Conservation (phyloP, 2,797 vertebrate species). For the Platyrinchus mystaceus region DNA sequence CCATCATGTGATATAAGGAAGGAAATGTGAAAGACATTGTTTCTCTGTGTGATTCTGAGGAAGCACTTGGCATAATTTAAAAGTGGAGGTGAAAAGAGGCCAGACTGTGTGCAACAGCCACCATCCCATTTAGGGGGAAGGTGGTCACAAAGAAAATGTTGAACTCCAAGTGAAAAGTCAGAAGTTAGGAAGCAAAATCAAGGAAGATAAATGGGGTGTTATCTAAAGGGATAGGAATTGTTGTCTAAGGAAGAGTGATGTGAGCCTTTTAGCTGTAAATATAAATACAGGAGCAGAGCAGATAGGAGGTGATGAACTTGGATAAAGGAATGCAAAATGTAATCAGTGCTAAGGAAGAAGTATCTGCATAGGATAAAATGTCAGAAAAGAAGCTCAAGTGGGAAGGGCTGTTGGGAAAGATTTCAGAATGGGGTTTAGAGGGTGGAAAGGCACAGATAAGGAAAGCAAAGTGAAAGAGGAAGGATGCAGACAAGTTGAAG, state of each 20-base stretch:
- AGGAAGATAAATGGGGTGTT: constrained; percentile 11
- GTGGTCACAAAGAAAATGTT: not conserved
- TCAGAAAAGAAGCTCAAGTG: not conserved
- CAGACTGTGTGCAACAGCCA: not conserved
- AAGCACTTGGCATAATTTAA: not conserved
- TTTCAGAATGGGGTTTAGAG: not conserved
- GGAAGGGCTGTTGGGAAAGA: not conserved
- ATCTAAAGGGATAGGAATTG: not conserved
- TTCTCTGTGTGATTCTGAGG: not conserved
- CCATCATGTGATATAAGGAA: not conserved
- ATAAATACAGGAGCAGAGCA: constrained; percentile 38
- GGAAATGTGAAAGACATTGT: not conserved
- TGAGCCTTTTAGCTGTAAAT: constrained; percentile 32
- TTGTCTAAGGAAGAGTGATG: constrained; percentile 39
- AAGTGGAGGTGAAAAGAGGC: not conserved
- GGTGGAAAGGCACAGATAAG: not conserved
- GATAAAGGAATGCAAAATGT: constrained; percentile 31
- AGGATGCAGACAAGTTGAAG: not conserved
- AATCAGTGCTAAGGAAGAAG: not conserved
- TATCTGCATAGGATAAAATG: not conserved
- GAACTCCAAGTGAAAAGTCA: not conserved
- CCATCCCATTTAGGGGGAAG: not conserved
- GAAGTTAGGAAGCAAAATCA: not conserved
- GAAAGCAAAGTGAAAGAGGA: not conserved
- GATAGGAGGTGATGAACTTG: constrained; percentile 17